A percentile compares a stretch with the other conserved stretches of the same genome.
Evolutionary conservation across 2,113 vertebrate species (phyloP).

Genomic region (Tor tambroides): DNA sequence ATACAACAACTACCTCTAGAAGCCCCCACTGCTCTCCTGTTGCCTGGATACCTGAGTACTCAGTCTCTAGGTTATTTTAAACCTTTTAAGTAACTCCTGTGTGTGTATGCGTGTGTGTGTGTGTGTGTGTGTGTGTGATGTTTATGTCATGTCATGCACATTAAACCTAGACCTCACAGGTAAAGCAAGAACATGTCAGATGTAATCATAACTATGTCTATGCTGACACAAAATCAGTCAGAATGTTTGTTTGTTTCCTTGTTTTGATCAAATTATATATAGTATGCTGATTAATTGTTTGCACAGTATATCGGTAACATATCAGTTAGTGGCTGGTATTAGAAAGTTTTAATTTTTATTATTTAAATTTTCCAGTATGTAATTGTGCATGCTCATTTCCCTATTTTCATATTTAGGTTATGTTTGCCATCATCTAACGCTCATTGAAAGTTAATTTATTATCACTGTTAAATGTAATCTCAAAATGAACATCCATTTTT

Average conservation of each 20-base stretch:
- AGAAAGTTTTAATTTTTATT: background rate
- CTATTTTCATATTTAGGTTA: background rate
- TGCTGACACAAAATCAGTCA: too few relatives aligned
- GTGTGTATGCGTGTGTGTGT: slow-evolving; percentile 30
- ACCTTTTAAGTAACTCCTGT: slow-evolving; percentile 49
- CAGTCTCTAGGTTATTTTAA: slow-evolving; percentile 54
- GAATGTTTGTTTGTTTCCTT: too few relatives aligned
- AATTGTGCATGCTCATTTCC: background rate
- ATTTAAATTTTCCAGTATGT: background rate
- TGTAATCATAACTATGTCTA: background rate
- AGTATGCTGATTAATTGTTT: background rate
- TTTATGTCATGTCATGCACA: slow-evolving; percentile 23
- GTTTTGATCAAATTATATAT: background rate
- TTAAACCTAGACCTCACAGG: background rate
- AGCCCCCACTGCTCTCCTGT: slow-evolving; percentile 53
- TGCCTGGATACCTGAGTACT: slow-evolving; percentile 57
- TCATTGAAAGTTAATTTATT: background rate
- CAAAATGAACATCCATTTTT: background rate
- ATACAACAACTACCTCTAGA: slow-evolving; percentile 45
- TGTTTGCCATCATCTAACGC: background rate
- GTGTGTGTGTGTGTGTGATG: background rate
- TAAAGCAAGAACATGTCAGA: background rate
- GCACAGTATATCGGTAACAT: background rate
- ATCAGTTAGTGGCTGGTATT: background rate
- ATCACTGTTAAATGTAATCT: background rate